phyloP scores from a whole-genome alignment of 1,140 invertebrate genomes.

The Drosophila tristis region DNA sequence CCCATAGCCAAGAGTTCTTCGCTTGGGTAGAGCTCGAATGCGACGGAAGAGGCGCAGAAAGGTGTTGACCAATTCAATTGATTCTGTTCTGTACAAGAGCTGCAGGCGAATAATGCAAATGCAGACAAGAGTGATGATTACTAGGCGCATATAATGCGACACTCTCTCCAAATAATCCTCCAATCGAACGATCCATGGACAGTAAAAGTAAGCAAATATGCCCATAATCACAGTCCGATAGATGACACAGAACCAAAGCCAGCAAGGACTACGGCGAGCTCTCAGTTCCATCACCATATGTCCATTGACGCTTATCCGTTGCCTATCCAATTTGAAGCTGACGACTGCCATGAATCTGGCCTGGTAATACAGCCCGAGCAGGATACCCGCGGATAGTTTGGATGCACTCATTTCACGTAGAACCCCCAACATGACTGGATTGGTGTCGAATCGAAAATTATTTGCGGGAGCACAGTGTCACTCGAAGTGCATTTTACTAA shows the following conservation, averaged over 20 bases:
- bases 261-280: background rate
- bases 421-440: background rate
- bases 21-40: constrained; percentile 1
- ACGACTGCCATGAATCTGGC: constrained; percentile 1
- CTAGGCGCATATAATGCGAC: background rate
- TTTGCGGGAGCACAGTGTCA: too few species aligned
- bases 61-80: constrained; percentile 18
- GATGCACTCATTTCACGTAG: constrained; percentile 8
- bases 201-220: background rate
- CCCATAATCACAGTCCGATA: background rate
- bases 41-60: constrained; percentile 30
- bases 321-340: background rate
- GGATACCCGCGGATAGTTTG: constrained; percentile 3
- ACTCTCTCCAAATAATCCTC: background rate
- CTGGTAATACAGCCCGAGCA: constrained; percentile 1
- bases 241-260: constrained; percentile 26
- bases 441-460: background rate
- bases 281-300: too few species aligned
- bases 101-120: constrained; percentile 24
- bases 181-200: fast-evolving
- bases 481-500: constrained; percentile 3
- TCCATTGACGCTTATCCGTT: background rate
- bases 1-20: constrained; percentile 14
- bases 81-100: background rate
- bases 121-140: background rate